These are phyloP conservation scores for Scomber japonicus DNA, from an alignment of 2,113 vertebrate species.

Conservation along the genomic window DNA sequence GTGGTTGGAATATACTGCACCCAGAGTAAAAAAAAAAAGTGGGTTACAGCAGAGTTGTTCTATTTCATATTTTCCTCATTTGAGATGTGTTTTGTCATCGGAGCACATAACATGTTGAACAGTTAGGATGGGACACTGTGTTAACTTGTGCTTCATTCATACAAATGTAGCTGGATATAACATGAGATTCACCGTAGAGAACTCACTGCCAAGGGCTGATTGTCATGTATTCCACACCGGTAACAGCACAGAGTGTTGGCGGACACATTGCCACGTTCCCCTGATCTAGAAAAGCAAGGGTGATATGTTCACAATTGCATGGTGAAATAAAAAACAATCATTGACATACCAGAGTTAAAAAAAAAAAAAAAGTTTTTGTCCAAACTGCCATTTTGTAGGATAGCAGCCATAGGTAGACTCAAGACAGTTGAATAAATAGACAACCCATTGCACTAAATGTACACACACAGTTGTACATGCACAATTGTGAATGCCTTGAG, in stretches of 20 bases:
- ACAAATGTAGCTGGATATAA: constrained; percentile 34
- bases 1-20: constrained; percentile 2
- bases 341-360: constrained; percentile 33
- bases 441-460: constrained; percentile 73
- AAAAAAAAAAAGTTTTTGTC: constrained; percentile 31
- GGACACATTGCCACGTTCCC: constrained; percentile 9
- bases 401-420: constrained; percentile 85
- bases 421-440: constrained; percentile 58
- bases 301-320: constrained; percentile 60
- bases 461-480: constrained; percentile 61
- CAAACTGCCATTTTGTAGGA: constrained; percentile 87
- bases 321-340: constrained; percentile 32
- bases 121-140: constrained; percentile 11
- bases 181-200: constrained; percentile 42
- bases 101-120: background rate
- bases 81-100: background rate
- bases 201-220: constrained; percentile 73
- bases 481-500: constrained; percentile 54
- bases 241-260: constrained; percentile 49
- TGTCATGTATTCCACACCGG: constrained; percentile 29
- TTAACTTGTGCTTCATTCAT: constrained; percentile 41
- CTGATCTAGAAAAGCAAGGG: background rate
- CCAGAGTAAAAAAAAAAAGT: background rate
- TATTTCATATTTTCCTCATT: constrained; percentile 2
- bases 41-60: background rate